Base-by-base conservation (phyloP, 2,888 invertebrate genomes). In the Mimachlamys varia region DNA sequence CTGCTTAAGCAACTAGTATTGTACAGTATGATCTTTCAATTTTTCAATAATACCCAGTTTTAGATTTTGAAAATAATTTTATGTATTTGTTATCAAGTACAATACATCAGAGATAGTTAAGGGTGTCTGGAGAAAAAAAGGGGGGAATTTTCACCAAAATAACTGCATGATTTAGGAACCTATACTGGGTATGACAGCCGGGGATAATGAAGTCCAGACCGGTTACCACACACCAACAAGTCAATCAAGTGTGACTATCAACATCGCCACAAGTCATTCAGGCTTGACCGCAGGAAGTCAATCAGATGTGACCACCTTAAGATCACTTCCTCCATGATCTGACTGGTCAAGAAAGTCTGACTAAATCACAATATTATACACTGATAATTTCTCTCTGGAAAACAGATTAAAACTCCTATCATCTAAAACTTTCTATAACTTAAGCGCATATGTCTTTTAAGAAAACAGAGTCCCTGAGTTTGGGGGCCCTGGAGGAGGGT, bases 251-350 rank as follows among this genome's bases (percentile, higher is more conserved):
- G 33, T 76, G 76, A 76, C 76, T 33, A 33, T 17, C 76, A 27
- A 76, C 22, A 19, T n/a, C 22, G 17, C 22, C 62, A 27, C 27
- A 76, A 76, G 27, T 76, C 76, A 76, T 7, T 76, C 76, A 33
- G 76, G 76, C 76, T 33, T 76, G 76, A 76, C 76, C 76, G 33
- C 76, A 76, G 76, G 76, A 76, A 76, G 27, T 76, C 76, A 76
- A 76, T 76, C 76, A 76, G 76, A 76, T 76, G 76, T 76, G 76
- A 76, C 76, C 27, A 33, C 15, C 19, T 58, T 33, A 4, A 27
- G 22, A 76, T 76, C 76, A 27, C 76, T 12, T 76, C 10, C 22
- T 76, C 33, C 76, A 10, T n/a, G n/a, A 19, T 17, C 0, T 22
- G 3, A 58, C 19, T 0, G 22, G 3, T 58, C 22, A 3, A 22